Evolutionary conservation across 2,888 invertebrate species (phyloP).

Genomic region (Drosophila percnosoma): DNA sequence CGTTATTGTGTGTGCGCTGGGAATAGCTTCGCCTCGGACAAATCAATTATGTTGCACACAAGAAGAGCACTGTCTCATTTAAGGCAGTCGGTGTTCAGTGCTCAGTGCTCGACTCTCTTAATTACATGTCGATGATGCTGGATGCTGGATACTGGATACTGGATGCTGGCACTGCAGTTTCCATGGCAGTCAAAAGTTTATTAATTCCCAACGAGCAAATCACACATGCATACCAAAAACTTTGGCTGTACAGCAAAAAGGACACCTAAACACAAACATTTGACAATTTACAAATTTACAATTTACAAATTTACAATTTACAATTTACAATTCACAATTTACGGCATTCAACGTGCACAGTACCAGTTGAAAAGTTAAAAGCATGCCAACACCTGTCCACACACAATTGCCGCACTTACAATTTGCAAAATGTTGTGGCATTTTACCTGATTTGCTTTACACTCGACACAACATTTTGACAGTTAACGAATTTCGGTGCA

Average conservation of each 20-base stretch:
- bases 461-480: slow-evolving; percentile 60
- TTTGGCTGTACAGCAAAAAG: slow-evolving; percentile 36
- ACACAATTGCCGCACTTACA: slow-evolving; percentile 26
- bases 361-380: slow-evolving; percentile 66
- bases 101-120: slow-evolving; percentile 35
- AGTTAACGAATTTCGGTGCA: slow-evolving; percentile 69
- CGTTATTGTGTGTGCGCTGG: slow-evolving; percentile 3
- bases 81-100: slow-evolving; percentile 17
- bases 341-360: background rate
- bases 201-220: slow-evolving; percentile 63
- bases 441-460: slow-evolving; percentile 66
- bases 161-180: slow-evolving; percentile 48
- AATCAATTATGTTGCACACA: slow-evolving; percentile 66
- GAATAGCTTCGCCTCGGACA: slow-evolving; percentile 37
- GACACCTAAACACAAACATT: slow-evolving; percentile 58
- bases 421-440: slow-evolving; percentile 62
- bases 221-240: slow-evolving; percentile 49
- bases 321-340: slow-evolving; percentile 3
- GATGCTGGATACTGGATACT: background rate
- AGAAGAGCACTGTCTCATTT: slow-evolving; percentile 35
- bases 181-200: slow-evolving; percentile 71
- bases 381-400: slow-evolving; percentile 67
- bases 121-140: slow-evolving; percentile 43
- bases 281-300: slow-evolving; percentile 23
- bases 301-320: background rate